Base-by-base conservation (phyloP, 2,888 invertebrate species). In the Rutpela maculata region DNA sequence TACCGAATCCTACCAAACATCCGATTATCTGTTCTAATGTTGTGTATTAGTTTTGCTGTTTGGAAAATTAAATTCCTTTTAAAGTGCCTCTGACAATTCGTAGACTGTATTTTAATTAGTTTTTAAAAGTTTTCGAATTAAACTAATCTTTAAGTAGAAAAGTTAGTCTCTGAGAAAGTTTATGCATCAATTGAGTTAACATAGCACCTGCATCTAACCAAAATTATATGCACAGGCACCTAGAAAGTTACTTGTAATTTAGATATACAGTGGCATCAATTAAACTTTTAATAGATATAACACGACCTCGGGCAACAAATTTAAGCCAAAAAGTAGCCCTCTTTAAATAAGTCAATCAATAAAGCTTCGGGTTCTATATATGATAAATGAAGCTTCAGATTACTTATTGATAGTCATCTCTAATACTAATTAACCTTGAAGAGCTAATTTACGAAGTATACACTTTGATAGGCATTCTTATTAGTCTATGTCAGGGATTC, bases 71-170 rank as follows among this genome's bases (percentile, higher is more conserved):
- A 65, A 65, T 18, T 65, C 9, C 63, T 56, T n/a, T 50, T 38
- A 43, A 67, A 66, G 31, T 75, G 50, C 6, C 62, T 71, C 65
- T 65, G 65, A 74, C 69, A 76, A 73, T 73, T 73, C 68, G 62
- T 68, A 69, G 63, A 69, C 69, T 72, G 76, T 79, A 78, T 71
- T 68, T 76, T 75, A 67, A 78, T 75, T 81, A 75, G 63, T 75
- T 68, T 75, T 67, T 72, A 60, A 76, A 75, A 78, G 50, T 70
- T 76, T 70, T 50, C 35, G 19, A 74, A 72, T 74, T 71, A 75
- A 71, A 66, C 38, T 77, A 56, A 74, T 63, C 69, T 74, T 69
- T 38, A 71, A 69, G 75, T 79, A 78, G 75, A 68, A 65, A 75
- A 68, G 68, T 81, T 78, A 72, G 69, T 66, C 19, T 67, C 67